Evolutionary conservation across 92 coral and sea anemone species (phyloP).

Genomic region (Epizoanthus scotinus): DNA sequence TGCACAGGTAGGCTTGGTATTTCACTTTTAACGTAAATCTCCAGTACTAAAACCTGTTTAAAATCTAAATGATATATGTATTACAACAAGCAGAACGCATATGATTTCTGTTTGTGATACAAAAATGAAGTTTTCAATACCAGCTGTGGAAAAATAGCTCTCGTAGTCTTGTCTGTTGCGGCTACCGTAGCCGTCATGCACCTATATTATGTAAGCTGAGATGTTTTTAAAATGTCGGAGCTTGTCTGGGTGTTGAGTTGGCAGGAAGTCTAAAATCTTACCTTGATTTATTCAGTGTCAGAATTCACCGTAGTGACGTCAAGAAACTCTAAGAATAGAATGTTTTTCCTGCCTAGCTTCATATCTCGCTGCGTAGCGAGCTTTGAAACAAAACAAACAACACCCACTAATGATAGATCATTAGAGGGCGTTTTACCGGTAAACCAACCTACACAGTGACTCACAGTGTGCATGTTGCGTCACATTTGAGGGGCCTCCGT

Average conservation of each 20-base stretch:
- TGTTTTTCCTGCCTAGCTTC: not conserved
- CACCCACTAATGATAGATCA: too few species aligned
- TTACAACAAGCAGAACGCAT: too few species aligned
- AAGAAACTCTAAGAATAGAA: conserved; percentile 17
- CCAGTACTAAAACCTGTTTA: not conserved
- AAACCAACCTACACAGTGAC: not conserved
- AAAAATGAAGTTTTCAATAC: not conserved
- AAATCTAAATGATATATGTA: too few species aligned
- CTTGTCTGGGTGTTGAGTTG: conserved; percentile 1
- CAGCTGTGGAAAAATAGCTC: not conserved
- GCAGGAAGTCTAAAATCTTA: not conserved
- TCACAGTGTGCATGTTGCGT: too few species aligned
- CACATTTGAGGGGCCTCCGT: too few species aligned
- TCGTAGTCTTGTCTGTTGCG: not conserved
- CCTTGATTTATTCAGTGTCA: conserved; percentile 31
- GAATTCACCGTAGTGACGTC: conserved; percentile 9
- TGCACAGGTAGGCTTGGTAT: conserved; percentile 76
- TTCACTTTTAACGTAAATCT: not conserved
- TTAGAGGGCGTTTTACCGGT: not conserved
- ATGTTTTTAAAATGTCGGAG: not conserved
- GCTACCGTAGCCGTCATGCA: too few species aligned
- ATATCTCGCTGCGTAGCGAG: not conserved
- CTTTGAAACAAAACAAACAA: not conserved
- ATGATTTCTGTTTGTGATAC: not conserved
- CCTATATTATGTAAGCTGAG: not conserved